A percentile compares a stretch with the other conserved stretches of the same genome.
Conservation (phyloP, 1,140 invertebrate genomes). For the Paracyclopina nana region DNA sequence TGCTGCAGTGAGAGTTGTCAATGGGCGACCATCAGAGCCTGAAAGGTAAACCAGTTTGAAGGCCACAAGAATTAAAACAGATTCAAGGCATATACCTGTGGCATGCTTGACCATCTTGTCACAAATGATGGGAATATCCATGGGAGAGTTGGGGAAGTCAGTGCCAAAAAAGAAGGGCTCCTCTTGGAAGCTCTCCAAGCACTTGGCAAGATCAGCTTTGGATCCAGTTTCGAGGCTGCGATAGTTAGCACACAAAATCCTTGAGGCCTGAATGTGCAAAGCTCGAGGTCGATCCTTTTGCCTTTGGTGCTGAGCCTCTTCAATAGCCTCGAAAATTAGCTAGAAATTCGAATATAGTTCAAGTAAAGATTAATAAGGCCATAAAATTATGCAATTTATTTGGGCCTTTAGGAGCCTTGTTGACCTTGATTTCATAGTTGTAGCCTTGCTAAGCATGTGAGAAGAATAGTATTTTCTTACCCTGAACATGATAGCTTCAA, state of each 20-base stretch:
- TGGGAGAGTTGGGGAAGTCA: slow-evolving; percentile 44
- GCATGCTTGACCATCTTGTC: slow-evolving; percentile 53
- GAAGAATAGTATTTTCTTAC: too few relatives aligned
- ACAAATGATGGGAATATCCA: slow-evolving; percentile 44
- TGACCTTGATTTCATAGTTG: too few relatives aligned
- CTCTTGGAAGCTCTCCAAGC: slow-evolving; percentile 46
- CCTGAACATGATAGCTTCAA: slow-evolving; percentile 75
- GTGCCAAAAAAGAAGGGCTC: slow-evolving; percentile 47
- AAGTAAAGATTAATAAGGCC: slow-evolving; percentile 3
- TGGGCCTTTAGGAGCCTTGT: not conserved
- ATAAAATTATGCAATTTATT: not conserved
- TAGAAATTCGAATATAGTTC: slow-evolving; percentile 22
- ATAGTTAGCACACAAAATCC: slow-evolving; percentile 55
- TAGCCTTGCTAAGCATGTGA: too few relatives aligned
- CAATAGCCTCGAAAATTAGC: slow-evolving; percentile 46
- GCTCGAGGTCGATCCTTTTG: slow-evolving; percentile 59
- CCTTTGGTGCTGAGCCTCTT: slow-evolving; percentile 42
- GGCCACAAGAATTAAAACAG: not conserved
- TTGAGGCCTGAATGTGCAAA: slow-evolving; percentile 56
- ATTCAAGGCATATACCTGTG: slow-evolving; percentile 38
- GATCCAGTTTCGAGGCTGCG: slow-evolving; percentile 41
- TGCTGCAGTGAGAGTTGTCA: too few relatives aligned
- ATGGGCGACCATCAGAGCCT: too few relatives aligned
- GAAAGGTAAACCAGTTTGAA: too few relatives aligned
- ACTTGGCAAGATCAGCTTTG: slow-evolving; percentile 44